These are phyloP conservation scores for Schizothorax lantsangensis DNA, from an alignment of 2,797 vertebrate genomes.

Conservation along the genomic window DNA sequence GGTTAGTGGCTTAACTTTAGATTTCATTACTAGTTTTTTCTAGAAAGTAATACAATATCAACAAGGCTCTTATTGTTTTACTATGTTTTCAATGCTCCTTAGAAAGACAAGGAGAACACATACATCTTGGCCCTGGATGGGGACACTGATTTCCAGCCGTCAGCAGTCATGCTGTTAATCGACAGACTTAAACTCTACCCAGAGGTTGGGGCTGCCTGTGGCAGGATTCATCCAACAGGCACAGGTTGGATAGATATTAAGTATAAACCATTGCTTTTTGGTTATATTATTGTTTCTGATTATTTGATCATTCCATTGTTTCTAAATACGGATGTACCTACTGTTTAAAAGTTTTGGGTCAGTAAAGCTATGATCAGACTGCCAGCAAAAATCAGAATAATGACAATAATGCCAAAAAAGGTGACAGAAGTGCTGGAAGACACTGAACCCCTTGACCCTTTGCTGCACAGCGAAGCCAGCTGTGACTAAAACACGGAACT, in stretches of 20 bases:
- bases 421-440: too few species aligned
- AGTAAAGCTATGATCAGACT: too few species aligned
- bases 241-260: conserved; percentile 65
- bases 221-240: conserved; percentile 80
- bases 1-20: conserved; percentile 54
- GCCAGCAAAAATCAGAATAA: too few species aligned
- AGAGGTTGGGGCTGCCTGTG: conserved; percentile 75
- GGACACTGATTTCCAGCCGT: conserved; percentile 79
- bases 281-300: too few species aligned
- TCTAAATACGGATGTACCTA: too few species aligned
- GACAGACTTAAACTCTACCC: conserved; percentile 77
- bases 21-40: too few species aligned
- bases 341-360: too few species aligned
- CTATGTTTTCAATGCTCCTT: background rate
- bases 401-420: too few species aligned
- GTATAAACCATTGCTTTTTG: background rate
- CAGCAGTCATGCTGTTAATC: conserved; percentile 74
- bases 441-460: too few species aligned
- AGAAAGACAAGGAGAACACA: conserved; percentile 76
- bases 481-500: too few species aligned
- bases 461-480: too few species aligned
- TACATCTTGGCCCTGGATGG: conserved; percentile 78
- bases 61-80: background rate
- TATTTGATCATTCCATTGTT: too few species aligned
- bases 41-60: background rate